A percentile compares a stretch with the other conserved stretches of the same genome.
Conservation (phyloP, 2,113 vertebrate genomes). For the Ageneiosus marmoratus region DNA sequence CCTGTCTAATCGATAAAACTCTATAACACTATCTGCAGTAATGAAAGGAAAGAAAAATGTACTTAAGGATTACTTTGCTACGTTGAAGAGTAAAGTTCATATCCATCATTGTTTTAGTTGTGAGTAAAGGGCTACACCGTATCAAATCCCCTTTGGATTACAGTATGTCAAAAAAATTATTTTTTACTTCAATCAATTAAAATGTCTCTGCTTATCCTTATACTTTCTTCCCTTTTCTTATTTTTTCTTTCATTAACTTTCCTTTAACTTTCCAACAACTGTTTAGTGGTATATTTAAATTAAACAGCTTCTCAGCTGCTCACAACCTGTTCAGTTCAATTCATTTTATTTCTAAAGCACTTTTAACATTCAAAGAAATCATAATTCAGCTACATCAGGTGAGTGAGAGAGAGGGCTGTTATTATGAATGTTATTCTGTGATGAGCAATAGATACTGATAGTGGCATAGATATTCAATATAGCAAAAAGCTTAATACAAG, state of each 20-base stretch:
- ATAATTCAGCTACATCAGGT: no score
- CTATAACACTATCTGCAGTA: constrained; percentile 66
- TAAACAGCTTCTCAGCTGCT: background rate
- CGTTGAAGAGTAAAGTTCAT: constrained; percentile 81
- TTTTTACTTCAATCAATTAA: constrained; percentile 56
- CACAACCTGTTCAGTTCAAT: no score
- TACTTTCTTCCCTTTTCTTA: constrained; percentile 56
- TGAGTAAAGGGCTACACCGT: constrained; percentile 97
- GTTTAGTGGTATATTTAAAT: background rate
- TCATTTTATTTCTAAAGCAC: no score
- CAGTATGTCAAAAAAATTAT: constrained; percentile 56
- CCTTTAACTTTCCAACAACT: background rate
- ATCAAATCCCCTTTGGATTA: constrained; percentile 67
- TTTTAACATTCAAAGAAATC: no score
- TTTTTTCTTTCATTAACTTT: constrained; percentile 44
- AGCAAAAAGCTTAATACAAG: no score
- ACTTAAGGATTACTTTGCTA: constrained; percentile 71
- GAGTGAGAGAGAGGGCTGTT: no score
- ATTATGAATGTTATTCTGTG: no score
- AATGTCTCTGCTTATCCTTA: constrained; percentile 54
- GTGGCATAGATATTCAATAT: no score
- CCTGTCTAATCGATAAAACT: constrained; percentile 83
- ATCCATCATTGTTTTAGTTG: constrained; percentile 89
- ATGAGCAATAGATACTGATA: no score
- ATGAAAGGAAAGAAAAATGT: constrained; percentile 73